Evolutionary conservation across 1,140 invertebrate genomes (phyloP).

Genomic region (Pseudomyrmex concolor): DNA sequence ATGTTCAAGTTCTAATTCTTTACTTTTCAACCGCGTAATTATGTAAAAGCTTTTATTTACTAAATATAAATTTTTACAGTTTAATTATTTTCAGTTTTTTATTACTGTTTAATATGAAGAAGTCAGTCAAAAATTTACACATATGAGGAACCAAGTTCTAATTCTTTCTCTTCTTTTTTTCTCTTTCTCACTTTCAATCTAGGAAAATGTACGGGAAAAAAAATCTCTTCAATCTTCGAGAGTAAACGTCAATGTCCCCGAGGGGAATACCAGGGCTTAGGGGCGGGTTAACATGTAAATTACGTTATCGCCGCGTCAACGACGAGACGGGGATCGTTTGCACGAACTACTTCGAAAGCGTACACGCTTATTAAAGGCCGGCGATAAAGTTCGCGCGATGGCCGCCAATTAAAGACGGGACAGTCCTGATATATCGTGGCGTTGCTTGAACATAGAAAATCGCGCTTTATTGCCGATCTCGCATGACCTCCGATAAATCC

Average conservation of each 20-base stretch:
- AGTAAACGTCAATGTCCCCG: slow-evolving; percentile 25
- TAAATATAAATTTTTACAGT: slow-evolving; percentile 26
- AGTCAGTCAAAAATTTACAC: not conserved
- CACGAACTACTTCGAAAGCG: slow-evolving; percentile 16
- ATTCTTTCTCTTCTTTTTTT: not conserved
- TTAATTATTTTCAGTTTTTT: not conserved
- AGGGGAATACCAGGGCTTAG: not conserved
- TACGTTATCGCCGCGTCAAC: slow-evolving; percentile 48
- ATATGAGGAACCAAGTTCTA: slow-evolving; percentile 18
- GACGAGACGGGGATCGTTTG: slow-evolving; percentile 21
- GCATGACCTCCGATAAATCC: slow-evolving; percentile 37
- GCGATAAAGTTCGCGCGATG: slow-evolving; percentile 49
- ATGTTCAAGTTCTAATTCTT: no score
- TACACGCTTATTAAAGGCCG: slow-evolving; percentile 56
- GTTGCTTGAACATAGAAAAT: slow-evolving; percentile 41
- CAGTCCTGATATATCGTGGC: not conserved
- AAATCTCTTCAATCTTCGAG: slow-evolving; percentile 1
- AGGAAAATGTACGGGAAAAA: not conserved
- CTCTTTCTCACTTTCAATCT: no score
- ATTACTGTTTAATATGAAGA: not conserved
- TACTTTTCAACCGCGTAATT: no score
- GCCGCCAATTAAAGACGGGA: slow-evolving; percentile 37
- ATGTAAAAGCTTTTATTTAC: no score
- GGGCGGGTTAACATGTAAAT: slow-evolving; percentile 58
- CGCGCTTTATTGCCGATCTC: slow-evolving; percentile 34